Evolutionary conservation across 1,140 invertebrate species (phyloP).

Genomic region (Cyrtorhinus lividipennis): DNA sequence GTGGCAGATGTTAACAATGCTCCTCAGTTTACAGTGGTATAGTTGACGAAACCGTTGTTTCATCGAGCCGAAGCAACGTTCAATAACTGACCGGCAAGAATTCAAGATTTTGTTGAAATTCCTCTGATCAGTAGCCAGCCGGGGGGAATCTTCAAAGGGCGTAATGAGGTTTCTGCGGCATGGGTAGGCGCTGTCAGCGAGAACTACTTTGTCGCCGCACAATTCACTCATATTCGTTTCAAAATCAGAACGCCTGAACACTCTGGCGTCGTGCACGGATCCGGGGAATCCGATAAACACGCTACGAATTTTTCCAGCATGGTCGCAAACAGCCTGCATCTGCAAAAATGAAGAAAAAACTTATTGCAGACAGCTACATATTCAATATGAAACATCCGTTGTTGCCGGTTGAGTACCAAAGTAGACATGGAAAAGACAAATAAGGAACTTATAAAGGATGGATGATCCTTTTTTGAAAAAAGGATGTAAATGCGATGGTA

Average conservation of each 20-base stretch:
- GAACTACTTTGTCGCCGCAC: not conserved
- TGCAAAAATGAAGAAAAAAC: too few relatives aligned
- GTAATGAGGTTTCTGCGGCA: not conserved
- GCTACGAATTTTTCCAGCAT: not conserved
- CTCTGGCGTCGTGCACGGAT: not conserved
- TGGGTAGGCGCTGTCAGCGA: not conserved
- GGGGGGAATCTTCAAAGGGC: not conserved
- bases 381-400: too few relatives aligned
- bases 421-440: too few relatives aligned
- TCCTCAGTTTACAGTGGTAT: not conserved
- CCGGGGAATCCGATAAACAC: not conserved
- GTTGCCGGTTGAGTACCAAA: too few relatives aligned
- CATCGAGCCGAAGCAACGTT: not conserved
- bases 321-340: not conserved
- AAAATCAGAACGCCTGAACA: not conserved
- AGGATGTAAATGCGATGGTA: too few relatives aligned
- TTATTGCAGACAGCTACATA: too few relatives aligned
- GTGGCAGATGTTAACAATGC: not conserved
- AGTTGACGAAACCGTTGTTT: not conserved
- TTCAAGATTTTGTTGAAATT: not conserved
- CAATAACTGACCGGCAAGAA: not conserved
- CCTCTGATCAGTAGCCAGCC: not conserved
- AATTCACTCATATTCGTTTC: not conserved
- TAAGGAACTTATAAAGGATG: too few relatives aligned
- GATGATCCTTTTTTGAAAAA: too few relatives aligned